Evolutionary conservation across 2,797 vertebrate species (phyloP), one percentile per base, ranked within the genome.

Genomic region (Ambastaia sidthimunki): DNA sequence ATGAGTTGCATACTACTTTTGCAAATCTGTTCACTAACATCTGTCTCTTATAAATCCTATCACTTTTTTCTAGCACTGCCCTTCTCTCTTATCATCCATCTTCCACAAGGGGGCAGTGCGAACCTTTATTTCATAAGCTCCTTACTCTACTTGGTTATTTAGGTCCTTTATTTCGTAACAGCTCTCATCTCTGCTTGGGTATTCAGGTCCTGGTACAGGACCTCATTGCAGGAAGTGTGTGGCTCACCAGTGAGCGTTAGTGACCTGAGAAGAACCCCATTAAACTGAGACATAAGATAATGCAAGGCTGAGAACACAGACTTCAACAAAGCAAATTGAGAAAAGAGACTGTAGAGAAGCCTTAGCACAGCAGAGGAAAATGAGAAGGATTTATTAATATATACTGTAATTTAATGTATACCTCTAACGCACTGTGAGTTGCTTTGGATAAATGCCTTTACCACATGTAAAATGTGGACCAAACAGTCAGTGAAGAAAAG

Each of bases 41-140:
- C 82, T 83, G 83, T 70, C 81, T 68, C 67, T 28, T 28, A 90
- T 88, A 69, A 89, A 88, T 86, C 80, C 83, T 55, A 47, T 55
- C 23, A 65, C 34, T 54, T 74, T 11, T 37, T 65, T 75, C 44
- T 74, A n/a, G 10, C 55, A 57, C 50, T 63, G 65, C 65, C 54
- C 55, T 18, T 66, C 13, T 63, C 28, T 25, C 7, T 19, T 5
- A 21, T 37, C 19, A 55, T 72, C 52, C 25, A 67, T 76, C 1
- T 59, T 18, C 78, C 93, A 88, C 84, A 67, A 89, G 91, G 89
- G 89, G 87, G 86, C 89, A 91, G 85, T 83, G 70, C 88, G 81
- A 83, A 74, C 69, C 80, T 84, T 77, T 62, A 60, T 66, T 80
- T 81, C n/a, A 15, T 4, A 62, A 34, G 7, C 57, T 48, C 16